A percentile compares a stretch with the other conserved stretches of the same genome.
phyloP scores from a whole-genome alignment of 2,113 vertebrate genomes.

The Amphiprion ocellaris region DNA sequence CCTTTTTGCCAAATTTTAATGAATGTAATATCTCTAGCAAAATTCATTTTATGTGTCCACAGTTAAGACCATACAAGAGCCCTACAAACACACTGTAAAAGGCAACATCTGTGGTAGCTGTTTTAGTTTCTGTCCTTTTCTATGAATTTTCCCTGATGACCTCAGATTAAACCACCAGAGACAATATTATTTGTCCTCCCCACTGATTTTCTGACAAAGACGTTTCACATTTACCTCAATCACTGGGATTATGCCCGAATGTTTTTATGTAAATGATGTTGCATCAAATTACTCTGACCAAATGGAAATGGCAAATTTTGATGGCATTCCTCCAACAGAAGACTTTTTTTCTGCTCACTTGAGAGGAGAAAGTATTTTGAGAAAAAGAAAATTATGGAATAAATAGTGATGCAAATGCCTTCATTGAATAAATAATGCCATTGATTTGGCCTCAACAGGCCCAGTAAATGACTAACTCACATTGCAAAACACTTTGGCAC shows the following conservation, averaged over 20 bases:
- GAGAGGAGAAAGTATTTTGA: constrained; percentile 31
- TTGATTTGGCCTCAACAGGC: constrained; percentile 29
- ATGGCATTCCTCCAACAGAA: constrained; percentile 26
- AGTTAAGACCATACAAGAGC: background rate
- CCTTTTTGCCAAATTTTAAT: background rate
- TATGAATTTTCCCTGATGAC: background rate
- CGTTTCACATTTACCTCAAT: constrained; percentile 26
- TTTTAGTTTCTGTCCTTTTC: background rate
- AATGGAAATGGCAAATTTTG: constrained; percentile 29
- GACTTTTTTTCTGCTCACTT: constrained; percentile 45
- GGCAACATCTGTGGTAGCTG: background rate
- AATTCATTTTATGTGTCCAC: background rate
- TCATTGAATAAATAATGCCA: constrained; percentile 49
- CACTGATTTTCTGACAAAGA: constrained; percentile 36
- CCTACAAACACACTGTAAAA: background rate
- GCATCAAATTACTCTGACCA: constrained; percentile 34
- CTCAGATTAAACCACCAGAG: background rate
- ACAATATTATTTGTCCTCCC: constrained; percentile 15
- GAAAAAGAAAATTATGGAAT: constrained; percentile 25
- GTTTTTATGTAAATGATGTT: constrained; percentile 41
- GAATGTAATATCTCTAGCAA: background rate
- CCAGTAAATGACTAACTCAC: constrained; percentile 41
- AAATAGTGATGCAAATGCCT: constrained; percentile 35
- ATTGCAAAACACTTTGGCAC: constrained; percentile 17
- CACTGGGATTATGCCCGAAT: constrained; percentile 15